These are phyloP conservation scores for Crocidura indochinensis DNA, from an alignment of 2,797 vertebrate species.

Conservation along the genomic window DNA sequence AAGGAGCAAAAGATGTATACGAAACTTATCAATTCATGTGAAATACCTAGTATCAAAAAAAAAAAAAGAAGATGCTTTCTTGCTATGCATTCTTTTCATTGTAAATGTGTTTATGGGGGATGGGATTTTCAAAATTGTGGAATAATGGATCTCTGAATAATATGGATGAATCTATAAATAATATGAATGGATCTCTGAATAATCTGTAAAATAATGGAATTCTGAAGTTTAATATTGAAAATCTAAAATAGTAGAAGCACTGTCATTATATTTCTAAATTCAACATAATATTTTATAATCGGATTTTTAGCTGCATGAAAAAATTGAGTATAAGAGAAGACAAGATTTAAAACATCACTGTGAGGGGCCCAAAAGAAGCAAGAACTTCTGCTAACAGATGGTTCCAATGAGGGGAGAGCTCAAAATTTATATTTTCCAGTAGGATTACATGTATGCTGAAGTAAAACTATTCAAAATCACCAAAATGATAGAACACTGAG, in stretches of 20 bases:
- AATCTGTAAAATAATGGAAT: no score
- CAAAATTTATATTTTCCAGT: no score
- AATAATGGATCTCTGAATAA: slow-evolving; percentile 16
- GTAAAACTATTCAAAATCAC: not conserved
- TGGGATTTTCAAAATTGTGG: not conserved
- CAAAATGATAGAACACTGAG: not conserved
- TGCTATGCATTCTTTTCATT: not conserved
- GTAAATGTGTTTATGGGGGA: not conserved
- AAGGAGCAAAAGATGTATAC: not conserved
- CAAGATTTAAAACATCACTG: not conserved
- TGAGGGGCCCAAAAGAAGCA: not conserved
- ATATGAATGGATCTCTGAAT: no score
- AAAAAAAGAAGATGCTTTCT: not conserved
- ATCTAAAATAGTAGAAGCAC: slow-evolving; percentile 2
- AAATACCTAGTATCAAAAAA: not conserved
- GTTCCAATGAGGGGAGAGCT: not conserved
- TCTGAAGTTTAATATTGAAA: slow-evolving; percentile 51
- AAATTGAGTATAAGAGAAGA: slow-evolving; percentile 33
- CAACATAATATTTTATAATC: not conserved
- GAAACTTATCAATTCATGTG: not conserved
- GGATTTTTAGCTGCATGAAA: slow-evolving; percentile 17
- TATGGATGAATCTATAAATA: no score
- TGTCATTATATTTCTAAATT: slow-evolving; percentile 6
- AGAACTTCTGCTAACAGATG: not conserved
- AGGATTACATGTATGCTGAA: not conserved